Conservation (phyloP, 2,113 vertebrate species). For the Catharus fuscescens region DNA sequence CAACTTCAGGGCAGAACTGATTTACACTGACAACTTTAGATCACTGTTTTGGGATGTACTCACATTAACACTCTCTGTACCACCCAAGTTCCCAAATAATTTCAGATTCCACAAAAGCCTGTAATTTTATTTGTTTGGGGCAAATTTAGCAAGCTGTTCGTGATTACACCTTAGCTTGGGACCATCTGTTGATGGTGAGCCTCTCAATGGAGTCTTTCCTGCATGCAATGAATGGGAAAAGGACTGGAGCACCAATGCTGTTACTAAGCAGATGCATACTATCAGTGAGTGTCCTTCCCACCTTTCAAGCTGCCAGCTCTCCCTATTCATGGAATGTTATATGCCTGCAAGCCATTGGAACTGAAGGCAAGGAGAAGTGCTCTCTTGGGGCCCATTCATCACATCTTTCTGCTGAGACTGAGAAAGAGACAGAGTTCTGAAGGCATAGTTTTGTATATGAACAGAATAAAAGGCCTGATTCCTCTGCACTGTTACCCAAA, state of each 20-base stretch:
- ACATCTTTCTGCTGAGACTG: conserved; percentile 50
- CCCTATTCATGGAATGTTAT: conserved; percentile 65
- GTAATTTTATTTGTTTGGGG: conserved; percentile 77
- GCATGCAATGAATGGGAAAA: conserved; percentile 66
- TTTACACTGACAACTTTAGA: background rate
- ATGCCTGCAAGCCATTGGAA: conserved; percentile 66
- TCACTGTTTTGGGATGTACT: background rate
- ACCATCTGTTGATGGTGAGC: conserved; percentile 74
- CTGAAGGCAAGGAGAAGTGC: conserved; percentile 68
- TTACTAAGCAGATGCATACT: conserved; percentile 74
- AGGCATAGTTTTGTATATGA: conserved; percentile 42
- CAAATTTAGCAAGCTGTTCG: conserved; percentile 78
- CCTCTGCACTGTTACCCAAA: background rate
- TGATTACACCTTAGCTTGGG: conserved; percentile 74
- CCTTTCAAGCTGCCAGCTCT: conserved; percentile 72
- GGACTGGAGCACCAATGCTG: conserved; percentile 29
- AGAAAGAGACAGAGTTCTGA: conserved; percentile 42
- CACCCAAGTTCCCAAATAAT: conserved; percentile 60
- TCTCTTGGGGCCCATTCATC: conserved; percentile 72
- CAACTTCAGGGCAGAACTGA: background rate
- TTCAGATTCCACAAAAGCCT: conserved; percentile 64
- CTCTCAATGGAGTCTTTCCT: conserved; percentile 71
- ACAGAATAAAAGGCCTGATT: background rate
- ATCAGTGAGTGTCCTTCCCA: conserved; percentile 47
- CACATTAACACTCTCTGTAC: conserved; percentile 20